Evolutionary conservation across 2,797 vertebrate species (phyloP).

Genomic region (Parauchenoglanis ngamensis): DNA sequence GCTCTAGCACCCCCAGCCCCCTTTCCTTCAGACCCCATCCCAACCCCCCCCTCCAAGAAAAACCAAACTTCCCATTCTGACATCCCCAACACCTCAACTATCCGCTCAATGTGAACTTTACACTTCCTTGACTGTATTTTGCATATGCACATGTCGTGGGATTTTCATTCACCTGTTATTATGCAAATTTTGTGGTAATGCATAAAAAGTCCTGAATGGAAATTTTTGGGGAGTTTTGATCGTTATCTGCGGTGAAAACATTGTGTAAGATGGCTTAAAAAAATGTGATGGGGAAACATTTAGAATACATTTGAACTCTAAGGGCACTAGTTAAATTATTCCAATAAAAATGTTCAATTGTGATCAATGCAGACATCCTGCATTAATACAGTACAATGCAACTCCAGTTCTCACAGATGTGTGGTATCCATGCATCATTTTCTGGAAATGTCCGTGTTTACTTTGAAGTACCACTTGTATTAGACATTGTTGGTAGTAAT

Average conservation of each 20-base stretch:
- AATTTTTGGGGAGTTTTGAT: too few species aligned
- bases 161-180: neutral
- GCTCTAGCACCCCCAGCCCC: conserved; percentile 35
- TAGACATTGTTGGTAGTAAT: neutral
- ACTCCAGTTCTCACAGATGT: neutral
- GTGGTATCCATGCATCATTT: neutral
- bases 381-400: neutral
- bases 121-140: neutral
- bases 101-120: neutral
- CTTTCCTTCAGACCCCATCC: neutral
- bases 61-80: neutral
- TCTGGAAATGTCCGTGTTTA: neutral
- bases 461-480: neutral
- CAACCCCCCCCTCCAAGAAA: neutral
- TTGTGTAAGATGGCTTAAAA: neutral
- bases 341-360: neutral
- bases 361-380: neutral
- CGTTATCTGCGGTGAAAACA: neutral
- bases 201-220: too few species aligned
- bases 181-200: neutral
- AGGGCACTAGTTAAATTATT: neutral
- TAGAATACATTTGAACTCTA: neutral
- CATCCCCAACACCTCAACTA: neutral
- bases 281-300: neutral
- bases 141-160: neutral